Evolutionary conservation across 1,140 invertebrate species (phyloP).

Genomic region (Formica exsecta): DNA sequence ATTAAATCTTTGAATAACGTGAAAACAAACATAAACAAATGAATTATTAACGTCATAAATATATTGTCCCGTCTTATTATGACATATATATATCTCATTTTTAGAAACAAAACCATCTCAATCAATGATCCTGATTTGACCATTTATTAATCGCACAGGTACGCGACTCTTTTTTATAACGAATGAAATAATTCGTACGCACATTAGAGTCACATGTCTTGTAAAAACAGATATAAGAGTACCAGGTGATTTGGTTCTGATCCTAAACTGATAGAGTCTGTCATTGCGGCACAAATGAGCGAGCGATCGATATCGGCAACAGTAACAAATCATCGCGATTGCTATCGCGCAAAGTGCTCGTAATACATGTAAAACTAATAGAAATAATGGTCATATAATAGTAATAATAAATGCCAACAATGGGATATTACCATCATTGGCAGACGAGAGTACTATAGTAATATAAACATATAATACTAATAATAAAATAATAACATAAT

Average conservation of each 20-base stretch:
- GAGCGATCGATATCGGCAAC: constrained; percentile 52
- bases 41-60: constrained; percentile 58
- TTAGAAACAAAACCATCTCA: constrained; percentile 1
- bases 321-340: constrained; percentile 59
- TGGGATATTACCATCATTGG: constrained; percentile 55
- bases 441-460: constrained; percentile 44
- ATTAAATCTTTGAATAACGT: constrained; percentile 16
- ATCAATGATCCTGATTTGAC: constrained; percentile 55
- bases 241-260: background rate
- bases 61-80: constrained; percentile 32
- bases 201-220: constrained; percentile 19
- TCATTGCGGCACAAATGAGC: constrained; percentile 42
- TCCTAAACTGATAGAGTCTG: constrained; percentile 29
- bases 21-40: constrained; percentile 1
- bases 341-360: constrained; percentile 55
- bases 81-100: constrained; percentile 11
- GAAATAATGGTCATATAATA: constrained; percentile 65
- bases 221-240: constrained; percentile 62
- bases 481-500: constrained; percentile 67
- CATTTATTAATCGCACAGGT: background rate
- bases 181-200: constrained; percentile 2
- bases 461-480: constrained; percentile 64
- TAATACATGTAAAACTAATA: constrained; percentile 72
- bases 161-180: constrained; percentile 5
- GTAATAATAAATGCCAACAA: constrained; percentile 68